A percentile compares a stretch with the other conserved stretches of the same genome.
Conservation (phyloP, 2,888 invertebrate genomes). For the Subacronicta megacephala region DNA sequence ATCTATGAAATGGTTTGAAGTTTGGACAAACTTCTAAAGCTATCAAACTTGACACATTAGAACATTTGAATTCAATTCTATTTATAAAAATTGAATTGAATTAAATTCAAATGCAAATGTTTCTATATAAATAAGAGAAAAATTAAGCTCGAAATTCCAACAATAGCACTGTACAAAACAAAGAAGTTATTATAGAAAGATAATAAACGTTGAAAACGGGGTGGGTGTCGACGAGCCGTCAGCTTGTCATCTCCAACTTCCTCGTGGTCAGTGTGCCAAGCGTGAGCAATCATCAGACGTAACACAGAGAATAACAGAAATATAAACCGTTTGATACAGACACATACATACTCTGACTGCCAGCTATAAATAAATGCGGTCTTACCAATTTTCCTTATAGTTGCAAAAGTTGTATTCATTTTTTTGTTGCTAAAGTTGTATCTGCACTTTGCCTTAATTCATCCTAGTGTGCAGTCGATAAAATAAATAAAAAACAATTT, state of each 20-base stretch:
- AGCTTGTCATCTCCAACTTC: constrained; percentile 68
- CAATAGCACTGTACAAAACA: constrained; percentile 18
- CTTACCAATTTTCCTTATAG: constrained; percentile 15
- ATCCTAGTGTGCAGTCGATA: constrained; percentile 5
- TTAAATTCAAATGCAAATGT: too few relatives aligned
- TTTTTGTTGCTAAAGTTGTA: constrained; percentile 11
- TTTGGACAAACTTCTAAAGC: too few relatives aligned
- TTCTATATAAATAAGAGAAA: too few relatives aligned
- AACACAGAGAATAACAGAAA: constrained; percentile 63
- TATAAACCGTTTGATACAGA: constrained; percentile 61
- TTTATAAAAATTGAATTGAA: too few relatives aligned
- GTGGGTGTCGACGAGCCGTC: constrained; percentile 66
- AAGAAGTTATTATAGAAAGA: constrained; percentile 34
- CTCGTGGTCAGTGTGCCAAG: constrained; percentile 77
- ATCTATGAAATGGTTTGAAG: too few relatives aligned
- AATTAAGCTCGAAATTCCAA: constrained; percentile 5
- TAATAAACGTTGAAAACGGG: constrained; percentile 44
- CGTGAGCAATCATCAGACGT: constrained; percentile 72
- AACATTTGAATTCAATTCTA: too few relatives aligned
- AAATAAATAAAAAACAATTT: constrained; percentile 18
- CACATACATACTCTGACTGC: constrained; percentile 31
- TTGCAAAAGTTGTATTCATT: constrained; percentile 14
- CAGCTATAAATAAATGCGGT: constrained; percentile 35
- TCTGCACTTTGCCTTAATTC: constrained; percentile 4
- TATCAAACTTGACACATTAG: too few relatives aligned